Base-by-base conservation (phyloP, 2,888 invertebrate species). In the Alitta virens region DNA sequence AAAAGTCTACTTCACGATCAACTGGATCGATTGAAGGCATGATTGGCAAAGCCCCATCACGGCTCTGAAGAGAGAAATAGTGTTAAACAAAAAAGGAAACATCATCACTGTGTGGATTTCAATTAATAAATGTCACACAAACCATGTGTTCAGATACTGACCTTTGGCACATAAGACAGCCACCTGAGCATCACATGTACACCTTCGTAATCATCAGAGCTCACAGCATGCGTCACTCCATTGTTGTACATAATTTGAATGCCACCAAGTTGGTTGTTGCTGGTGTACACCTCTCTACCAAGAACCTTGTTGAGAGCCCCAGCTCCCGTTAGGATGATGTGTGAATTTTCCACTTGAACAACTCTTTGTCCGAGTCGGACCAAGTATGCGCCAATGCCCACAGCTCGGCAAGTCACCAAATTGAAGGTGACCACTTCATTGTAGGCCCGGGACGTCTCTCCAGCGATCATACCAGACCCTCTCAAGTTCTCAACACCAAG, bases 191-290 rank as follows among this genome's bases (percentile, higher is more conserved):
- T 89, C 0, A 91, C 92, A 67, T 71, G 72, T 33, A 84, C 79
- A 5, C 96, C 97, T 71, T 97, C 96, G 72, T 97, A 85, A 81
- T 99, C 99, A 40, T 91, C 88, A 0, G 89, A 86, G 51, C 92
- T 95, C 0, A 94, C 92, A 56, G 91, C 91, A 82, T 99, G 98
- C 0, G 96, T 89, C 1, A 99, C 91, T 5, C 99, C 99, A 79
- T 99, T 99, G 81, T 96, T 92, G 85, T 92, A 91, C 98, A 99
- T 99, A 65, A 99, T 96, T 84, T 99, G 96, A 9, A 93, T 88
- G n/a, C 82, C 99, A 43, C 99, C 99, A 33, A 99, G 85, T 83
- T 99, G 99, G 83, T 94, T 96, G 85, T 99, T 99, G 61, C 94
- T 95, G 3, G 98, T 95, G 85, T 99, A 99, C 1, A 99, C 98